Conservation (phyloP, 2,888 invertebrate genomes). For the Macrophya alboannulata region DNA sequence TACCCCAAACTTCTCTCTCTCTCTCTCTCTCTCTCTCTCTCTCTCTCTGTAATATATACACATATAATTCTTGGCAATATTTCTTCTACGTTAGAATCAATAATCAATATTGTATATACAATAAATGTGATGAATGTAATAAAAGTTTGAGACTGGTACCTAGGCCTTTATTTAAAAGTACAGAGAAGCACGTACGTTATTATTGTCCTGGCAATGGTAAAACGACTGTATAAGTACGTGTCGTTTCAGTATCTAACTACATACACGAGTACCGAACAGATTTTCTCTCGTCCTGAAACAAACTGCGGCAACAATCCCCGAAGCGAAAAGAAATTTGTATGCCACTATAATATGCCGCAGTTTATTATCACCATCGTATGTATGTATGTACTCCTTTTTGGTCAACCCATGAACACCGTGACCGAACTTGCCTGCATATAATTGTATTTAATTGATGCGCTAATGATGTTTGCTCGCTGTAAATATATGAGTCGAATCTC, state of each 20-base stretch:
- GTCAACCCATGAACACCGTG: constrained; percentile 21
- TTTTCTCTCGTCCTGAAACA: background rate
- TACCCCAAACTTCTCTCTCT: background rate
- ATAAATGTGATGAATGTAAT: background rate
- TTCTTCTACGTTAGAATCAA: background rate
- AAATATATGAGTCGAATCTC: constrained; percentile 16
- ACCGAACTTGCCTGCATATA: constrained; percentile 41
- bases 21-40: background rate
- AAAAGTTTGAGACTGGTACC: background rate
- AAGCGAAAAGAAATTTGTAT: background rate
- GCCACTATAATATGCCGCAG: background rate
- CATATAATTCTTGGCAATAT: background rate
- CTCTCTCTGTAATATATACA: background rate
- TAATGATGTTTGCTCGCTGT: constrained; percentile 31
- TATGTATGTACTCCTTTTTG: constrained; percentile 27
- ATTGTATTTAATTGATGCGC: constrained; percentile 46
- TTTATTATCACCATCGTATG: constrained; percentile 19
- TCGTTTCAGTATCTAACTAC: background rate
- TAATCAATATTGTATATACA: background rate
- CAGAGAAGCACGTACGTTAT: background rate
- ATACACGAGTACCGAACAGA: background rate
- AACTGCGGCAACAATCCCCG: background rate
- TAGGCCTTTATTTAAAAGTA: background rate
- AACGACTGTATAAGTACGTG: constrained; percentile 11
- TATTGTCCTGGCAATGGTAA: background rate